Percentiles rank a stretch among this genome's conserved stretches.
Conservation (phyloP, 2,888 invertebrate genomes). For the Andrena camellia region DNA sequence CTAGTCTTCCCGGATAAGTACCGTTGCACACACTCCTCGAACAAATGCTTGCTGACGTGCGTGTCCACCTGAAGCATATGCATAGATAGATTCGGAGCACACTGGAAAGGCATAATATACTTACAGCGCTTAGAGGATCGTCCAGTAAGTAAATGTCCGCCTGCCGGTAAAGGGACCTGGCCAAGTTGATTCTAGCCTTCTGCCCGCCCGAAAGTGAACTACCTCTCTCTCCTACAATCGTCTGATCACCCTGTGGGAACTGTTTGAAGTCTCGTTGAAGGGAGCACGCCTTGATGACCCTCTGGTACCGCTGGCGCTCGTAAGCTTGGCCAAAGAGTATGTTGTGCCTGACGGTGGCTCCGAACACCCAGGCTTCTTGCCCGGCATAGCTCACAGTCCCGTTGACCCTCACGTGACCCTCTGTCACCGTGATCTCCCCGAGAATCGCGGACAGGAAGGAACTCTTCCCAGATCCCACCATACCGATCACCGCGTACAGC, state of each 20-base stretch:
- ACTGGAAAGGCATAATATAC: constrained; percentile 22
- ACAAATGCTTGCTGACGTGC: constrained; percentile 91
- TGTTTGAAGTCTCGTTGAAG: constrained; percentile 86
- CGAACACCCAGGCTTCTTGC: constrained; percentile 95
- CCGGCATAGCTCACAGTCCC: constrained; percentile 91
- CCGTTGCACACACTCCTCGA: constrained; percentile 89
- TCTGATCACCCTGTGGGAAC: constrained; percentile 89
- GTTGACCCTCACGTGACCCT: constrained; percentile 88
- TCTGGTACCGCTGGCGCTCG: constrained; percentile 87
- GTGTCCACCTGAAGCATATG: constrained; percentile 87
- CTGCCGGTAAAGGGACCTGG: constrained; percentile 91
- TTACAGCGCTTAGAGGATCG: constrained; percentile 92
- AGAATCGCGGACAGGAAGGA: constrained; percentile 90
- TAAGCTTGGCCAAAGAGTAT: constrained; percentile 92
- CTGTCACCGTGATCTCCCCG: constrained; percentile 88
- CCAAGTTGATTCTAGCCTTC: constrained; percentile 91
- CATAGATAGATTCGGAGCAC: background rate
- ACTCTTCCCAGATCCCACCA: constrained; percentile 92
- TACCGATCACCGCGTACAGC: constrained; percentile 90
- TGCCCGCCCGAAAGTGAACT: constrained; percentile 91
- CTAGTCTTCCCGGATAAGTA: constrained; percentile 90
- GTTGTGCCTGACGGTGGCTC: constrained; percentile 92
- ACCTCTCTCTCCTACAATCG: constrained; percentile 90
- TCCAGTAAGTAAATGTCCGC: constrained; percentile 93
- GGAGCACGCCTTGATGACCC: constrained; percentile 84